Percentiles rank a stretch among this genome's conserved stretches.
phyloP scores from a whole-genome alignment of 1,140 invertebrate species.

The Drosophila orosa region DNA sequence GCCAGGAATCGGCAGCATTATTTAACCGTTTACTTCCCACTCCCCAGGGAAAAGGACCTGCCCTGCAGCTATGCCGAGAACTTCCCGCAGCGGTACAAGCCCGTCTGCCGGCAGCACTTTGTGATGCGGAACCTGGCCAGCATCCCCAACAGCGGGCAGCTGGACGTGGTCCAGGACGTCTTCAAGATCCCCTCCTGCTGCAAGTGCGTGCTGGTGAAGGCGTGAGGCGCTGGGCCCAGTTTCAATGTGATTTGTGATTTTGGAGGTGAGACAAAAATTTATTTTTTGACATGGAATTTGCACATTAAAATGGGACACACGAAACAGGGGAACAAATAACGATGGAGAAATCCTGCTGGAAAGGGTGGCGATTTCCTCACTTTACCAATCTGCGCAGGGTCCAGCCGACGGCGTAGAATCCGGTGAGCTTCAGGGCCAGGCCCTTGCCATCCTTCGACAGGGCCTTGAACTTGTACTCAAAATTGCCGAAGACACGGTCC shows the following conservation, averaged over 20 bases:
- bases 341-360: not conserved
- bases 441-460: constrained; percentile 56
- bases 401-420: constrained; percentile 71
- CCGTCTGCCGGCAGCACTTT: constrained; percentile 88
- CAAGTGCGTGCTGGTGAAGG: constrained; percentile 85
- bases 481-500: constrained; percentile 57
- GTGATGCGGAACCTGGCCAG: constrained; percentile 71
- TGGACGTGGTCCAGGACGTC: constrained; percentile 49
- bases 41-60: constrained; percentile 42
- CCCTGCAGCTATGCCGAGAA: constrained; percentile 77
- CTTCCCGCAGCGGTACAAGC: constrained; percentile 85
- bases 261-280: constrained; percentile 48
- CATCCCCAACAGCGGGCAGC: constrained; percentile 39
- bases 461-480: constrained; percentile 48
- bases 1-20: not conserved
- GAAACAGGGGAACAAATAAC: not conserved
- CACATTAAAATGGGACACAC: not conserved
- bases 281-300: constrained; percentile 51
- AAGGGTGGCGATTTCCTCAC: constrained; percentile 14
- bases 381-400: constrained; percentile 68
- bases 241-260: constrained; percentile 58
- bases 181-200: constrained; percentile 88
- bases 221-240: not conserved
- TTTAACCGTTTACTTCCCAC: not conserved
- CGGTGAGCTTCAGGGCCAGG: constrained; percentile 63